These are phyloP conservation scores for Onychomys leucogaster DNA, from an alignment of 2,797 vertebrate species.

Conservation along the genomic window DNA sequence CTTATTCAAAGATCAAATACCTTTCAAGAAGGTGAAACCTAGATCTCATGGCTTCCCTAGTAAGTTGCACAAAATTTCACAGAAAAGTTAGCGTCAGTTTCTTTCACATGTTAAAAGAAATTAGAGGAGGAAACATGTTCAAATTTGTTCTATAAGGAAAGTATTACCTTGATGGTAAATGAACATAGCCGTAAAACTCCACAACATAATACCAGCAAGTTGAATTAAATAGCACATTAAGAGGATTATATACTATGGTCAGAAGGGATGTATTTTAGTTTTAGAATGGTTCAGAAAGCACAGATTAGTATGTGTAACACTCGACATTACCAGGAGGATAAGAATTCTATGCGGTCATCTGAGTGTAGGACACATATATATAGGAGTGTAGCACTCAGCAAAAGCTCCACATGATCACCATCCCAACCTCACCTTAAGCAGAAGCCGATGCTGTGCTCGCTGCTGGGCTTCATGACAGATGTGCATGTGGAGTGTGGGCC, in stretches of 20 bases:
- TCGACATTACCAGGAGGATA: not conserved
- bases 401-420: not conserved
- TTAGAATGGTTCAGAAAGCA: not conserved
- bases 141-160: not conserved
- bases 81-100: not conserved
- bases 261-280: not conserved
- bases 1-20: not conserved
- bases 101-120: no score
- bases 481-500: not conserved
- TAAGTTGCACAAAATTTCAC: not conserved
- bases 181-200: not conserved
- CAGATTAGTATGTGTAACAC: not conserved
- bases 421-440: not conserved
- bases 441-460: not conserved
- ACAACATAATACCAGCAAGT: not conserved
- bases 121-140: not conserved
- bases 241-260: not conserved
- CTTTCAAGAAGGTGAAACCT: not conserved
- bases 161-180: not conserved
- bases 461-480: not conserved
- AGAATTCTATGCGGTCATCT: not conserved
- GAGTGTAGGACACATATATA: not conserved
- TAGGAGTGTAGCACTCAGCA: not conserved
- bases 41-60: not conserved
- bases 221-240: not conserved